Base-by-base conservation (phyloP, 1,140 invertebrate genomes). In the Tetranychus cinnabarinus region DNA sequence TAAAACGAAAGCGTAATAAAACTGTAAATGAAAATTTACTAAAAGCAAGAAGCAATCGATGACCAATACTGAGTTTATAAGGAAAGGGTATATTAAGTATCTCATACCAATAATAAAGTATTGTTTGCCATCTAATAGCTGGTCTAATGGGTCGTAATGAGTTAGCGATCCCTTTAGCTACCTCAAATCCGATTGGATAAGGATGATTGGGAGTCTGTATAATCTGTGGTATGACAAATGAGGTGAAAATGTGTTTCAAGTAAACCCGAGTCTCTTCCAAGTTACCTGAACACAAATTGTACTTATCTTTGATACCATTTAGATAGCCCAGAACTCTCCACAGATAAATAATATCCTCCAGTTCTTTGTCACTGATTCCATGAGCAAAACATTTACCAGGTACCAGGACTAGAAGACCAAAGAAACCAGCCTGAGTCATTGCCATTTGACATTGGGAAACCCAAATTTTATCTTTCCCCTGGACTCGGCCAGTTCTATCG, bases 291-390 rank as follows among this genome's bases (percentile, higher is more conserved):
- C 78, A 80, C 35, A 80, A 73, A 65, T 81, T 82, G 63, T 73
- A 78, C 78, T 77, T 79, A 66, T 91, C 86, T 64, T 86, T 78
- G 15, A 89, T 80, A 3, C 88, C 88, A 52, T 90, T 76, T 65
- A 85, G 70, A 67, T 81, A 78, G 1, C 86, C 86, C 37, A 90
- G 79, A 1, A 85, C 80, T 54, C 80, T 76, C 87, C 87, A 91
- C 64, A 88, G 80, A 69, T 91, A 86, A 5, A 84, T 71, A 57
- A 86, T 81, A 8, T 80, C 81, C 55, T 84, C 80, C 23, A 82
- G 67, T 57, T 84, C 81, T 33, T 78, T 75, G 10, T 76, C 66
- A 31, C 73, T 75, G 3, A 69, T 68, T 15, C 74, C 54, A 36
- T 61, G 46, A 2, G 88, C 72, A 1, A 84, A 83, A 39, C 87